These are phyloP conservation scores for Drosophila pallidifrons DNA, from an alignment of 1,140 invertebrate species.

Conservation along the genomic window DNA sequence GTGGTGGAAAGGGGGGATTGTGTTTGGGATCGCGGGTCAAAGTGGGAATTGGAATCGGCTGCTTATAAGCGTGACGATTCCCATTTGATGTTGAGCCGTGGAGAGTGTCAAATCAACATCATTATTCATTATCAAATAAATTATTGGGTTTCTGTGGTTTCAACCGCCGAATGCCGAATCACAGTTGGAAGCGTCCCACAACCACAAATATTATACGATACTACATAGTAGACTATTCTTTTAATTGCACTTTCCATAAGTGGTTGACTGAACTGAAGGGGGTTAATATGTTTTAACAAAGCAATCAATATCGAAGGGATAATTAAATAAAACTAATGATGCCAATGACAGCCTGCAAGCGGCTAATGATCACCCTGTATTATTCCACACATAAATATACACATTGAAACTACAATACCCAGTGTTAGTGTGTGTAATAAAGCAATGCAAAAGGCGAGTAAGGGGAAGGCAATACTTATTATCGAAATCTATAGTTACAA, in stretches of 20 bases:
- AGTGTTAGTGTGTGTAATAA: not conserved
- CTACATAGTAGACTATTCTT: constrained; percentile 37
- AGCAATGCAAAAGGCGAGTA: not conserved
- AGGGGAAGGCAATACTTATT: no score
- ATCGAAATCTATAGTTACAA: no score
- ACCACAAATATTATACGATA: not conserved
- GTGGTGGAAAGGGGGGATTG: no score
- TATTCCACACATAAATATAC: not conserved
- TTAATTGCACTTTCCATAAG: constrained; percentile 77
- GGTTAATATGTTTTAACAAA: constrained; percentile 80
- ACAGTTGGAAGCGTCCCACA: constrained; percentile 56
- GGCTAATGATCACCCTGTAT: constrained; percentile 59
- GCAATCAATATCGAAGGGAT: constrained; percentile 80
- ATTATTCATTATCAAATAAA: constrained; percentile 84
- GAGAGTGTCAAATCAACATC: constrained; percentile 78
- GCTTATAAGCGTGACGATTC: constrained; percentile 68
- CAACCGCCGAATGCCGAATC: constrained; percentile 47
- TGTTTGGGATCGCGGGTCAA: constrained; percentile 13
- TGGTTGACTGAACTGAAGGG: constrained; percentile 49
- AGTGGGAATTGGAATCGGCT: constrained; percentile 23
- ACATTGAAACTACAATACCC: not conserved
- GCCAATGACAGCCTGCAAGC: constrained; percentile 69
- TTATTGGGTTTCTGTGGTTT: constrained; percentile 71
- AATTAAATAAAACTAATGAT: constrained; percentile 85
- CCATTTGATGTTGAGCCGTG: constrained; percentile 62